These are phyloP conservation scores for Dendronephthya gigantea DNA, from an alignment of 64 coral and sea anemone genomes.

Conservation along the genomic window DNA sequence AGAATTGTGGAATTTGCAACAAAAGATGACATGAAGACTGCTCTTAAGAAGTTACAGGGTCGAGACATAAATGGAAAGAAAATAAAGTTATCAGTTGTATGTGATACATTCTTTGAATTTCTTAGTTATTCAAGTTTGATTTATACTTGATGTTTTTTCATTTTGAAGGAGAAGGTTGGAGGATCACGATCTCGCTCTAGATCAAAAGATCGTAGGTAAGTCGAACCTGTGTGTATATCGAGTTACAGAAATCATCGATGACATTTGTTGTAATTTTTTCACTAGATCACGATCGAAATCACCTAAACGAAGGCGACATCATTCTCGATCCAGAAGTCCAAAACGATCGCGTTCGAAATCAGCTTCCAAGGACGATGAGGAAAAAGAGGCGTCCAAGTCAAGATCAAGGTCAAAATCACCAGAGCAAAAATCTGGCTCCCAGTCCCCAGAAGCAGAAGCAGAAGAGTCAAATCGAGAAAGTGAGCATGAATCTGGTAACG, in stretches of 20 bases:
- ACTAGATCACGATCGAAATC: conserved; percentile 62
- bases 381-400: conserved; percentile 13
- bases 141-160: neutral
- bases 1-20: conserved; percentile 90
- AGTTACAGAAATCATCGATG: too few relatives aligned
- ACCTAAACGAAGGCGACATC: conserved; percentile 54
- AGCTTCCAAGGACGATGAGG: neutral
- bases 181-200: neutral
- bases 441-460: conserved; percentile 45
- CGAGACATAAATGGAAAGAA: conserved; percentile 70
- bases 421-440: conserved; percentile 57
- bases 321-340: conserved; percentile 32
- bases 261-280: conserved; percentile 37
- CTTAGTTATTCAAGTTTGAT: neutral
- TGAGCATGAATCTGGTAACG: conserved; percentile 43
- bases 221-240: neutral
- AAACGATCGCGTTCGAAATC: conserved; percentile 4
- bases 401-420: conserved; percentile 43
- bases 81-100: conserved; percentile 87
- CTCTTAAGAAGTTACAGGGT: conserved; percentile 86
- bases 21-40: conserved; percentile 97
- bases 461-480: conserved; percentile 46
- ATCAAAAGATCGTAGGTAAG: neutral
- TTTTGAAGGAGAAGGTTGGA: neutral
- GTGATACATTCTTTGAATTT: neutral